Conservation (phyloP, 2,113 vertebrate species). For the Rutilus rutilus region DNA sequence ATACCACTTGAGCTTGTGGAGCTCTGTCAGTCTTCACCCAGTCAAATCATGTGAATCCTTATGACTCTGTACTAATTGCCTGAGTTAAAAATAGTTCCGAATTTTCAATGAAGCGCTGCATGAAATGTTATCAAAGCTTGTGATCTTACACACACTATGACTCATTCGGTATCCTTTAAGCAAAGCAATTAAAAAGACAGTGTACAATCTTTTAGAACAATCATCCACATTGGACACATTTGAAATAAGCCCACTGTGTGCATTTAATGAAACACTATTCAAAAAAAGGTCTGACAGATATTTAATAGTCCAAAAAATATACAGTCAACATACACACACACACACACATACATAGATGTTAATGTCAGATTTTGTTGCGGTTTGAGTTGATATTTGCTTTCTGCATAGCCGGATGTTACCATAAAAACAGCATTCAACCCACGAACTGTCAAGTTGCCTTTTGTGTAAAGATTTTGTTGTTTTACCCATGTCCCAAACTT, state of each 20-base stretch:
- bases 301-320: background rate
- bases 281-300: background rate
- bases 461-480: too few species aligned
- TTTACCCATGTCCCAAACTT: too few species aligned
- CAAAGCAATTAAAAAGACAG: conserved; percentile 27
- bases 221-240: background rate
- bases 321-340: too few species aligned
- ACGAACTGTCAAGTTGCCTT: too few species aligned
- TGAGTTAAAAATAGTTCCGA: conserved; percentile 46
- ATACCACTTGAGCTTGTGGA: background rate
- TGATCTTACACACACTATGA: conserved; percentile 55
- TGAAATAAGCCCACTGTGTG: background rate
- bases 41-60: conserved; percentile 29
- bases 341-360: too few species aligned
- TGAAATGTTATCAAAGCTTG: conserved; percentile 65
- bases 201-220: background rate
- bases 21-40: conserved; percentile 9
- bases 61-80: conserved; percentile 36
- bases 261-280: background rate
- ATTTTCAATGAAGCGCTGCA: conserved; percentile 23
- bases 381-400: too few species aligned
- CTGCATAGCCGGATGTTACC: too few species aligned
- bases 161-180: conserved; percentile 10
- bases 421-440: too few species aligned
- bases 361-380: too few species aligned